Base-by-base conservation (phyloP, 2,888 invertebrate genomes). In the Brassicogethes aeneus region DNA sequence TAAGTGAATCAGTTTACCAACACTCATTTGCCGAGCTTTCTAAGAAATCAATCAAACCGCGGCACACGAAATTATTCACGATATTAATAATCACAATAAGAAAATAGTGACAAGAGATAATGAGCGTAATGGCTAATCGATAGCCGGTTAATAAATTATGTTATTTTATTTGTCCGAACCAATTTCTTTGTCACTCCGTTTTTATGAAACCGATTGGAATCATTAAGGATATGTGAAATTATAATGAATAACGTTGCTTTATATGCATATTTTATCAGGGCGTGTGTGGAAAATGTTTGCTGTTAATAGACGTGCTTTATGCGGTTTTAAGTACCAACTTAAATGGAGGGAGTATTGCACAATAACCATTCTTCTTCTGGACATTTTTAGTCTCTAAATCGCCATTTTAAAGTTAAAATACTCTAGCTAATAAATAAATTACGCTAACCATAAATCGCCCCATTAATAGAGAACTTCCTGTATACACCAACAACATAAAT, bases 21-120 rank as follows among this genome's bases (percentile, higher is more conserved):
- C 8, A 16, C 17, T 13, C 12, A 12, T 33, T 3, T 39, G 16
- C n/a, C 37, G 15, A 33, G 8, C 8, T 32, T 32, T 32, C 16
- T 16, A 37, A 37, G 46, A 45, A 49, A 45, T 47, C 40, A 50
- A 50, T 51, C 48, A 45, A 49, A 43, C 42, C 15, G n/a, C n/a
- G n/a, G n/a, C n/a, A 31, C 34, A 33, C 34, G 35, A 45, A 43
- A 52, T 54, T 47, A 52, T 52, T 48, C 41, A 42, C 44, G 48
- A 48, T 50, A 45, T 44, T 43, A 43, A 42, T 47, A 51, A 51
- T 46, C 51, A 51, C 51, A 49, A 54, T 49, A 48, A 49, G 48
- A 53, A 32, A 53, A n/a, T n/a, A 56, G 55, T 55, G 55, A 57
- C 56, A 54, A 55, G 52, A 54, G 53, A 52, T 55, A 56, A 55